Base-by-base conservation (phyloP, 2,113 vertebrate genomes). In the Semnornis frantzii region DNA sequence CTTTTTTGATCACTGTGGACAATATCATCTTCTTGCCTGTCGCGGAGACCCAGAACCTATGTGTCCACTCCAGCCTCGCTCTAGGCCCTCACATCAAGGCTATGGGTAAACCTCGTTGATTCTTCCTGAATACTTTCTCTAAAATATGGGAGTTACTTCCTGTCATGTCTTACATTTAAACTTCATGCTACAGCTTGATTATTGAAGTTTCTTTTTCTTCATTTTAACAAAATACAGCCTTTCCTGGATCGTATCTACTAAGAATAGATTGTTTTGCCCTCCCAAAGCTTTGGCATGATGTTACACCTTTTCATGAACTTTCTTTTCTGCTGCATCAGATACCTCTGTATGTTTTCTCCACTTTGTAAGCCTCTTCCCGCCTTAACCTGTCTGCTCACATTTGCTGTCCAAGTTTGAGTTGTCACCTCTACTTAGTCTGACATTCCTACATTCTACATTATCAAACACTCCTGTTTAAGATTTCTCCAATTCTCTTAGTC, bases 41-140 rank as follows among this genome's bases (percentile, higher is more conserved):
- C 0, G 0, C 6, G n/a, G 66, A 95, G 63, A 82, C 34, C 66
- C 86, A 93, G 86, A 82, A 92, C 74, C 62, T 92, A 74, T 95
- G 69, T 90, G 62, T 89, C 50, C 28, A 39, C 92, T 96, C 86
- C 90, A 92, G 81, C 90, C 66, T 82, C 46, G 24, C 77, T 90
- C 83, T 94, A 82, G 81, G 71, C 81, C 76, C 77, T 94, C 77
- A 84, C 86, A 73, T 73, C 91, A 95, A 79, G 63, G 81, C 83
- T 90, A 76, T 94, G 94, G 90, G 90, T 94, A 95, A 96, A 89
- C 70, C 42, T 86, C 69, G 27, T 86, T 84, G 66, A 89, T 95
- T 90, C 86, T 94, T 95, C 75, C 90, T 79, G 34, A 72, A 78
- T 66, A 16, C 34, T 94, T 86, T 37, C 81, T 91, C 80, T 77